These are phyloP conservation scores for Drosophila orena DNA, from an alignment of 1,140 invertebrate species.

Conservation along the genomic window DNA sequence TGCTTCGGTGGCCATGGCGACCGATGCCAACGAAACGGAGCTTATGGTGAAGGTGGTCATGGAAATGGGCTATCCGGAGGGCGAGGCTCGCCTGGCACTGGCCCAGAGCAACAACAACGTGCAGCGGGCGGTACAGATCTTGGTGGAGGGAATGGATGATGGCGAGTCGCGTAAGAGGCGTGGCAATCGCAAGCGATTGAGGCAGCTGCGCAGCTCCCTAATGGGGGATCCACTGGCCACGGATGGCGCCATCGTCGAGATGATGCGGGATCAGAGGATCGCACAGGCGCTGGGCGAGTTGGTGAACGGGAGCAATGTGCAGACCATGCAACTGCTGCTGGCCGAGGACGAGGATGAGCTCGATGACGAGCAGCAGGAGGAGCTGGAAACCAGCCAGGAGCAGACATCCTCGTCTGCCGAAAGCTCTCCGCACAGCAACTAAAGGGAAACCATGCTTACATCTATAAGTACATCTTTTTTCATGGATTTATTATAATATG, in stretches of 20 bases:
- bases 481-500: too few relatives aligned
- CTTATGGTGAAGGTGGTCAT: constrained; percentile 37
- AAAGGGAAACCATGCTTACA: neutral
- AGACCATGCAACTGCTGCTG: constrained; percentile 39
- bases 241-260: constrained; percentile 28
- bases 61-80: constrained; percentile 66
- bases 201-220: constrained; percentile 32
- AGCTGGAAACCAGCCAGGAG: neutral
- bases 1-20: neutral
- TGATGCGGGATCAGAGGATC: constrained; percentile 22
- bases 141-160: constrained; percentile 47
- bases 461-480: too few relatives aligned
- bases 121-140: constrained; percentile 60
- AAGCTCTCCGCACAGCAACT: constrained; percentile 15
- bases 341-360: constrained; percentile 9
- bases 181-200: constrained; percentile 13
- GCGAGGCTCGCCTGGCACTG: constrained; percentile 48
- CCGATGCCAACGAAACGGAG: constrained; percentile 28
- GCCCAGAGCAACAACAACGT: constrained; percentile 57
- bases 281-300: constrained; percentile 18
- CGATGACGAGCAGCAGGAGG: neutral
- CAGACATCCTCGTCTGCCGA: neutral
- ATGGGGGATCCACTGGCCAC: constrained; percentile 45
- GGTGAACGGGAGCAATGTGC: constrained; percentile 15
- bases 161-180: constrained; percentile 12